phyloP scores from a whole-genome alignment of 2,888 invertebrate species.

The Zaprionus lineosus region DNA sequence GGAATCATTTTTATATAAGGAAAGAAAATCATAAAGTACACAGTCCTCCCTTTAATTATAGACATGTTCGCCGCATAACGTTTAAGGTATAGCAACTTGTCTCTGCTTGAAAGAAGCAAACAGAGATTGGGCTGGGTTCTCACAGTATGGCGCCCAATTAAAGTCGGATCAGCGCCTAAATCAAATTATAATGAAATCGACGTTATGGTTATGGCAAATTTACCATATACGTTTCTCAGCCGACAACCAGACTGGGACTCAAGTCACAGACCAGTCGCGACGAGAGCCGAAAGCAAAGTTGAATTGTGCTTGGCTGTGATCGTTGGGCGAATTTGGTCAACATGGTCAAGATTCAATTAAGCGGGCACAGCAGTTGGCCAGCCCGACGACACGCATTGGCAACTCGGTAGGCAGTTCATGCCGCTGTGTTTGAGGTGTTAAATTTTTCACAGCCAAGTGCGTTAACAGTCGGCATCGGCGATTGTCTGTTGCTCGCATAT shows the following conservation, averaged over 20 bases:
- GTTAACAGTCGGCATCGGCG: conserved; percentile 51
- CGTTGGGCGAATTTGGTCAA: conserved; percentile 69
- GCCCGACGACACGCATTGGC: conserved; percentile 7
- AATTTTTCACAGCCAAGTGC: conserved; percentile 77
- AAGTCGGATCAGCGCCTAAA: conserved; percentile 69
- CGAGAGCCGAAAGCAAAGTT: conserved; percentile 11
- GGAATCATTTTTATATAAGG: not conserved
- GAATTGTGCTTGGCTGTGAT: conserved; percentile 20
- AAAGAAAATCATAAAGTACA: too few species aligned
- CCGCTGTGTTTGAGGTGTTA: conserved; percentile 79
- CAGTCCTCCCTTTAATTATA: too few species aligned
- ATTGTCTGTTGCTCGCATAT: conserved; percentile 30
- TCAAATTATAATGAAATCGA: conserved; percentile 76
- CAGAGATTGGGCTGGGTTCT: conserved; percentile 53
- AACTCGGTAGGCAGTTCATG: conserved; percentile 53
- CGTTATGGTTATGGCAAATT: conserved; percentile 80
- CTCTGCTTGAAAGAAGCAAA: not conserved
- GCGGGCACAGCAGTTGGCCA: conserved; percentile 61
- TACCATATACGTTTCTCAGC: conserved; percentile 70
- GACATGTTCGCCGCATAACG: too few species aligned
- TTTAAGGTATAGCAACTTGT: conserved; percentile 14
- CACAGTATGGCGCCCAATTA: conserved; percentile 77
- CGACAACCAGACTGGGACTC: conserved; percentile 17
- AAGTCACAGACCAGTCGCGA: conserved; percentile 17
- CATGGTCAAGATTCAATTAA: conserved; percentile 79